phyloP scores from a whole-genome alignment of 2,113 vertebrate genomes.

The Carollia perspicillata region DNA sequence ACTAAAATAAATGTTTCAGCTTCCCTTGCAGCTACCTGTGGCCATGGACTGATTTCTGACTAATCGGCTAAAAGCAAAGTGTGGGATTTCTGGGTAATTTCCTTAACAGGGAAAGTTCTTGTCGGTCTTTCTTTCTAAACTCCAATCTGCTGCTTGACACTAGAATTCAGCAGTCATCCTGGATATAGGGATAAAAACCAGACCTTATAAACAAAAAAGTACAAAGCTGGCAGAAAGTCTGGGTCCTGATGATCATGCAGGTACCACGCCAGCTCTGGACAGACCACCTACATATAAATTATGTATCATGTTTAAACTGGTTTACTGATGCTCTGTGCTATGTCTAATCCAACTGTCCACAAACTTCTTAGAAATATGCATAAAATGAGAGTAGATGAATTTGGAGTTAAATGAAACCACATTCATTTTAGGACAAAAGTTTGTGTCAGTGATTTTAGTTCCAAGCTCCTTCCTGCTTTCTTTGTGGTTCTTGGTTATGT shows the following conservation, averaged over 20 bases:
- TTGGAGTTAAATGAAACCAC: not conserved
- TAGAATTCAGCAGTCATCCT: not conserved
- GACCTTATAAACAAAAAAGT: not conserved
- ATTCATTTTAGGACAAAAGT: not conserved
- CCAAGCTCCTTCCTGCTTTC: not conserved
- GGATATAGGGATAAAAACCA: not conserved
- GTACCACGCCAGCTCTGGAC: not conserved
- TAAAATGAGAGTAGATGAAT: not conserved
- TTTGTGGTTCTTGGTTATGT: not conserved
- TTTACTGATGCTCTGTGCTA: not conserved
- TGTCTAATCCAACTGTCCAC: not conserved
- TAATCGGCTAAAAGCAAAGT: not conserved
- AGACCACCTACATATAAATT: not conserved
- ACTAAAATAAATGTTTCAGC: not conserved
- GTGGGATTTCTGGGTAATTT: not conserved
- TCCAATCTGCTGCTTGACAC: not conserved
- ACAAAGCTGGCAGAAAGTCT: not conserved
- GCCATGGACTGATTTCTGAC: not conserved
- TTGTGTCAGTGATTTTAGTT: not conserved
- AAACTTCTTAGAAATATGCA: not conserved
- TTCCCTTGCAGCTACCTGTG: not conserved
- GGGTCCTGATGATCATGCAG: not conserved
- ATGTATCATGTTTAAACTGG: not conserved
- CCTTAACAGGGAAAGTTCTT: not conserved
- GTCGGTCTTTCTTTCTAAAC: not conserved